Conservation (phyloP, 2,888 invertebrate genomes). For the Dicycla oo region DNA sequence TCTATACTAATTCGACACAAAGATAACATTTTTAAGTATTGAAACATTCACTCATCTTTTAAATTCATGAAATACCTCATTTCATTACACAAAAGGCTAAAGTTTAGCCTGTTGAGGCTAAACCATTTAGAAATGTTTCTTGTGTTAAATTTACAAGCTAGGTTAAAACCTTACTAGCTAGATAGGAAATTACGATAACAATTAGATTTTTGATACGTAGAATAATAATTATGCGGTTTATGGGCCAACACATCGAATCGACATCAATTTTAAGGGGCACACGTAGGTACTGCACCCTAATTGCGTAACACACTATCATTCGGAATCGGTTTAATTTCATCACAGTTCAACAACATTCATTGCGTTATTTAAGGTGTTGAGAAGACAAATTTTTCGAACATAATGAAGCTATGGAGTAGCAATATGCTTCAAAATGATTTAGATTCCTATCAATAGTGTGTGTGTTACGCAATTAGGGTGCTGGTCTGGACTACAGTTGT, state of each 20-base stretch:
- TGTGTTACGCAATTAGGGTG: too few relatives aligned
- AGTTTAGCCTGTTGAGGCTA: too few relatives aligned
- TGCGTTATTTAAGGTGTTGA: too few relatives aligned
- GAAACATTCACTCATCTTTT: slow-evolving; percentile 14
- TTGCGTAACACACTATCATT: too few relatives aligned
- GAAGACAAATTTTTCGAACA: too few relatives aligned
- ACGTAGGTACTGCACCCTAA: too few relatives aligned
- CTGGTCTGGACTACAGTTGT: not conserved
- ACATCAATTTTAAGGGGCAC: not conserved
- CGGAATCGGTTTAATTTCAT: too few relatives aligned
- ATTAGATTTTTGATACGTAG: not conserved
- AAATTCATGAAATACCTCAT: slow-evolving; percentile 12
- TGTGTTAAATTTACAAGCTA: slow-evolving; percentile 38
- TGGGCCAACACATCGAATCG: not conserved
- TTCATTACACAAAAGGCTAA: not conserved
- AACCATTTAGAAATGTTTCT: not conserved
- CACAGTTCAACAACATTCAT: too few relatives aligned
- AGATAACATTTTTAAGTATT: slow-evolving; percentile 2
- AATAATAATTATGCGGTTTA: not conserved
- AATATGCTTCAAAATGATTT: too few relatives aligned
- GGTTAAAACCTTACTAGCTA: slow-evolving; percentile 6
- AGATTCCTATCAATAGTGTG: too few relatives aligned
- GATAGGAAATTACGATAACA: slow-evolving; percentile 20
- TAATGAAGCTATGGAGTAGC: too few relatives aligned
- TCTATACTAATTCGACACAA: slow-evolving; percentile 12